These are phyloP conservation scores for Emydoidea blandingii DNA, from an alignment of 2,797 vertebrate species.

Conservation along the genomic window DNA sequence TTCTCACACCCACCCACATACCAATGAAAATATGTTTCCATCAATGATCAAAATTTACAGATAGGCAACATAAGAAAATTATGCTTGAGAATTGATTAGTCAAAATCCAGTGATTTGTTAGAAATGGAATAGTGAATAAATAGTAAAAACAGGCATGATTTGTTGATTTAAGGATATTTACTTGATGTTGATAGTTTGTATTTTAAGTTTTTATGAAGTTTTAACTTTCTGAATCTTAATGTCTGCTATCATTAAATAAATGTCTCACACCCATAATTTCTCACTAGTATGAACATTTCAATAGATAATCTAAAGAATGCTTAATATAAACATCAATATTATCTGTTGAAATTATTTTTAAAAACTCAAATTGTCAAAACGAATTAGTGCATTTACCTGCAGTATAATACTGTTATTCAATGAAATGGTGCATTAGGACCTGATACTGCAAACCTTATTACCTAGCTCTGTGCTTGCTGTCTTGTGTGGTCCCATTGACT, in stretches of 20 bases:
- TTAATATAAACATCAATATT: not conserved
- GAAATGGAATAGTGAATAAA: not conserved
- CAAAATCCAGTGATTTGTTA: not conserved
- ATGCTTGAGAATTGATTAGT: not conserved
- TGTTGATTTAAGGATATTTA: not conserved
- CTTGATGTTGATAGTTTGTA: not conserved
- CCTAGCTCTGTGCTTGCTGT: not conserved
- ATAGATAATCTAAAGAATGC: not conserved
- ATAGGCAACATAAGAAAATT: not conserved
- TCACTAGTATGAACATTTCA: not conserved
- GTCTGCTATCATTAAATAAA: not conserved
- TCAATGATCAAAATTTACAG: not conserved
- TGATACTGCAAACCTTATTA: not conserved
- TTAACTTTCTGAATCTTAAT: not conserved
- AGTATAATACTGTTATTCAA: not conserved
- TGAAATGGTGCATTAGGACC: not conserved
- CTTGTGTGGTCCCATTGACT: not conserved
- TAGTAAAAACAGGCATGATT: not conserved
- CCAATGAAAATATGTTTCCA: not conserved
- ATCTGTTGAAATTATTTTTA: not conserved
- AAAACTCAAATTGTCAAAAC: not conserved
- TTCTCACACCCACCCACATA: not conserved
- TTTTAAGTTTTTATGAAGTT: not conserved
- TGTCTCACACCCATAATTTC: not conserved
- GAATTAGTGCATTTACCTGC: not conserved